A percentile compares a stretch with the other conserved stretches of the same genome.
phyloP scores from a whole-genome alignment of 2,888 invertebrate species.

The Watsonalla binaria region DNA sequence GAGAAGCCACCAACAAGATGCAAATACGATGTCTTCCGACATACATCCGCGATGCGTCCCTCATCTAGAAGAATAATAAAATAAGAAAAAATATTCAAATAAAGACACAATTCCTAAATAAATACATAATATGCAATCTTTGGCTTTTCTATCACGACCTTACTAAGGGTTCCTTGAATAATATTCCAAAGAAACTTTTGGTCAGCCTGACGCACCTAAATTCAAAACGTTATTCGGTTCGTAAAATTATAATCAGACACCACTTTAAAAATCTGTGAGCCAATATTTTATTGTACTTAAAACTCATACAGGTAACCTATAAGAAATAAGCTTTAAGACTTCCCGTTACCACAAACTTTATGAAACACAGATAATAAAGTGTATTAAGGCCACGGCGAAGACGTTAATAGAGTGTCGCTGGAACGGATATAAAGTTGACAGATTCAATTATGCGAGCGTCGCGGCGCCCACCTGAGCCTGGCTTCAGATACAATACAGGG shows the following conservation, averaged over 20 bases:
- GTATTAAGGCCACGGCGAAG: slow-evolving; percentile 8
- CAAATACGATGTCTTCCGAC: slow-evolving; percentile 43
- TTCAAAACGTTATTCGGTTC: too few species aligned
- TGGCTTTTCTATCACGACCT: too few species aligned
- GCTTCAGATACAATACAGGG: neutral
- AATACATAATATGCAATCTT: too few species aligned
- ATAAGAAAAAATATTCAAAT: slow-evolving; percentile 1
- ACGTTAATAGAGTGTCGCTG: slow-evolving; percentile 38
- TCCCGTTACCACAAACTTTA: slow-evolving; percentile 7
- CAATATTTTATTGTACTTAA: too few species aligned
- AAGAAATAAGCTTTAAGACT: neutral
- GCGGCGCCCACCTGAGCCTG: slow-evolving; percentile 27
- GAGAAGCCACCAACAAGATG: slow-evolving; percentile 40
- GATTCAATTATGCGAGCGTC: slow-evolving; percentile 50
- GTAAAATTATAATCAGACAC: too few species aligned
- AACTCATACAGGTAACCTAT: too few species aligned
- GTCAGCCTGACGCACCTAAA: too few species aligned
- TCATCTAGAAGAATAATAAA: slow-evolving; percentile 45
- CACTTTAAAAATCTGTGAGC: too few species aligned
- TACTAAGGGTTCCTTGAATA: too few species aligned
- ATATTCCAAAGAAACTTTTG: too few species aligned
- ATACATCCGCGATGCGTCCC: slow-evolving; percentile 29
- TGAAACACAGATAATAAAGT: slow-evolving; percentile 13
- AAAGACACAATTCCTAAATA: neutral
- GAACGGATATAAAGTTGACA: slow-evolving; percentile 43